Evolutionary conservation across 1,140 invertebrate genomes (phyloP), one percentile per base, ranked within the genome.

Genomic region (Achatina immaculata): DNA sequence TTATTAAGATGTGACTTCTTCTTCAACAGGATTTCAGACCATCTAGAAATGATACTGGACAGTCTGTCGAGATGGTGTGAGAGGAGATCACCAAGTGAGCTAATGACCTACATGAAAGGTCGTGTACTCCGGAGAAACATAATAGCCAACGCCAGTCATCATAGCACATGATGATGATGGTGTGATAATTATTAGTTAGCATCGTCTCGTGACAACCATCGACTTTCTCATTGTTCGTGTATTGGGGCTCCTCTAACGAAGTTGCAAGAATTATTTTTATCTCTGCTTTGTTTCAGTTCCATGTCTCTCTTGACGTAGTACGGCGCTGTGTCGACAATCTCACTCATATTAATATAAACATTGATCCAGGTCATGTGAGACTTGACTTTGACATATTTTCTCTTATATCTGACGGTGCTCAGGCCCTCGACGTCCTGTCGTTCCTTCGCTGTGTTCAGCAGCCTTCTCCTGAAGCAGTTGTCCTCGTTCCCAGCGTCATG

Each of bases 301-400:
- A 69, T 69, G 6, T 69, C 68, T n/a, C 42, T 34, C 19, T 9
- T 40, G 19, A 43, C 24, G 24, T 7, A 21, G 36, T 69, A 34
- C 2, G 68, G 68, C 1, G 68, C 68, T 43, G 68, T 69, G 7
- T 3, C 68, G 7, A 69, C 2, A 16, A 42, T 69, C 38, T 40
- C 36, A 7, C 42, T 40, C 68, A 69, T 3, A n/a, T 69, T 38
- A 28, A 69, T 19, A 42, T 42, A 43, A 21, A 69, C 42, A 69
- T 69, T 69, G 36, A 69, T 40, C 68, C 36, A 69, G 16, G 68
- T 69, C 68, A 69, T 69, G 36, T 69, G 68, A 40, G 36, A 42
- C 42, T 42, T 42, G 36, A 69, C 36, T 7, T 69, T 40, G 36
- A 69, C 7, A 69, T 69, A 69, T 0, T 42, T 69, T 43, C 7